phyloP scores from a whole-genome alignment of 2,113 vertebrate genomes.

The Rhombomys opimus region DNA sequence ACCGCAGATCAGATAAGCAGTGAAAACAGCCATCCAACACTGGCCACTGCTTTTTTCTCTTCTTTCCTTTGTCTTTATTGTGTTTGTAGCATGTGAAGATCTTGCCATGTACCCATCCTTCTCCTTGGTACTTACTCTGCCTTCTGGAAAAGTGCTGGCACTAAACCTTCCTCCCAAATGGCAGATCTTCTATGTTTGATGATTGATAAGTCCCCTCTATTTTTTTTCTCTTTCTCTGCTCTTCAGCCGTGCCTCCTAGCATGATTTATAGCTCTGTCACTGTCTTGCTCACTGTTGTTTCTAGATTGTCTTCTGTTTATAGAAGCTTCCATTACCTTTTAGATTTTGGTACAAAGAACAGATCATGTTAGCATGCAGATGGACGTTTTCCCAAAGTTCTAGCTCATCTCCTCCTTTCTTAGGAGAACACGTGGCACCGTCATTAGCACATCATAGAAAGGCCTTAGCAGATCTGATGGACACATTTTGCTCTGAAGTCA shows the following conservation, averaged over 20 bases:
- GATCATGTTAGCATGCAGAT: not conserved
- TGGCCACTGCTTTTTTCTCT: not conserved
- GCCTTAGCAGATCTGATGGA: not conserved
- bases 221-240: not conserved
- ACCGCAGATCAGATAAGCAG: not conserved
- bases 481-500: slow-evolving; percentile 27
- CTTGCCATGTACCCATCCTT: not conserved
- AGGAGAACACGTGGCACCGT: not conserved
- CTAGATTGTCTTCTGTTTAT: not conserved
- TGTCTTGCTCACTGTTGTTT: not conserved
- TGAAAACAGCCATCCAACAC: not conserved
- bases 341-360: not conserved
- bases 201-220: not conserved
- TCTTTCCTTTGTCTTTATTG: not conserved
- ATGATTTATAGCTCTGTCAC: not conserved
- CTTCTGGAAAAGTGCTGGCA: not conserved
- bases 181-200: not conserved
- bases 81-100: not conserved
- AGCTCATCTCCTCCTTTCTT: not conserved
- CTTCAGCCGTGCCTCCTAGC: not conserved
- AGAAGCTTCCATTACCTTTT: not conserved
- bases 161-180: not conserved
- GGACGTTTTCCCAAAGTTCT: not conserved
- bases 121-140: not conserved
- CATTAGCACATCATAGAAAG: not conserved